Evolutionary conservation across 2,888 invertebrate genomes (phyloP), one percentile per base, ranked within the genome.

Genomic region (Caenorhabditis uteleia): DNA sequence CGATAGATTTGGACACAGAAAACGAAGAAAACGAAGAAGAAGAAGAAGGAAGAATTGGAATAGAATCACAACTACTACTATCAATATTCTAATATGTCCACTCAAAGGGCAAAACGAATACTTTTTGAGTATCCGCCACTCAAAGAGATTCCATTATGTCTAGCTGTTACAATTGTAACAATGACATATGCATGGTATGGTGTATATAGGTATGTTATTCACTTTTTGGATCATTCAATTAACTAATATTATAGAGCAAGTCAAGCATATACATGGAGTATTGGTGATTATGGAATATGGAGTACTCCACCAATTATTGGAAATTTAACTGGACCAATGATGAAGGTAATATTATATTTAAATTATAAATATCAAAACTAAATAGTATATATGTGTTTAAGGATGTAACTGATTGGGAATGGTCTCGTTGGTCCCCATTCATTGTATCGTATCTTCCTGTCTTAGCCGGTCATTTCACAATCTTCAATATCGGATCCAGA

Each of bases 371-470:
- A n/a, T 36, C n/a, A 7, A n/a, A 16, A 10, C n/a, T 16, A 16
- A 16, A 36, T 36, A 36, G 6, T 44, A 12, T 34, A 8, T 33
- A 34, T 20, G 20, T 47, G 1, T 59, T 70, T 42, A 54, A 80
- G 79, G 84, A 84, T 54, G 73, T 73, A 7, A 70, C 82, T 12
- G 82, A 84, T 54, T 83, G 77, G 77, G 84, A 84, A 53, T 84
- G 83, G 84, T 67, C 48, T 20, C 53, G 76, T 10, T 84, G 83
- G 83, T 65, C 70, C 6, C 77, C 78, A 1, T 71, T 70, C 42
- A 75, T 82, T 3, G 47, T 68, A 26, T 54, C 55, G n/a, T 65
- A 78, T 26, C 42, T 82, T 2, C 78, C 77, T 7, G 70, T 78
- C 44, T 74, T 75, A 38, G 8, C 71, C 27, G 68, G 72, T 0